A percentile compares a stretch with the other conserved stretches of the same genome.
Evolutionary conservation across 2,888 invertebrate genomes (phyloP).

Genomic region (Habroteleia sp.): DNA sequence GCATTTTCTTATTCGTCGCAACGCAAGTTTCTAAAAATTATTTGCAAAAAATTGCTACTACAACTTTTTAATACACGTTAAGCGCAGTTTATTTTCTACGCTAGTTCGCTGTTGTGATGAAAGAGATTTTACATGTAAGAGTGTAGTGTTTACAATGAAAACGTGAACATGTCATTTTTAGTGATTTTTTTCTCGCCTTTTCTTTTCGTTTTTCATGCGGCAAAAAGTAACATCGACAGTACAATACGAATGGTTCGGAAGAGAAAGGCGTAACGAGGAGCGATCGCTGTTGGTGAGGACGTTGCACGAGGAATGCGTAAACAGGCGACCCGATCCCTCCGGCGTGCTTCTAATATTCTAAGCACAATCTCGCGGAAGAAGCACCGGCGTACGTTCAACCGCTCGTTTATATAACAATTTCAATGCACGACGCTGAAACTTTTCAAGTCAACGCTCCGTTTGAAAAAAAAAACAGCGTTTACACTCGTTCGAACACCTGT

Average conservation of each 20-base stretch:
- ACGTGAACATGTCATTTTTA: not conserved
- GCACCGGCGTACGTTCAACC: slow-evolving; percentile 6
- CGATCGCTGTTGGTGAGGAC: slow-evolving; percentile 42
- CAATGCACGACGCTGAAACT: not conserved
- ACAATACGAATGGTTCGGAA: slow-evolving; percentile 26
- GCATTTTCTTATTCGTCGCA: no score
- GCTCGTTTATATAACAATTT: slow-evolving; percentile 20
- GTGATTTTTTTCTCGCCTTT: slow-evolving; percentile 4
- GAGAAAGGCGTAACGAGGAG: slow-evolving; percentile 48
- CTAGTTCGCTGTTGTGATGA: no score
- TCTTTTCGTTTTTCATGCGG: slow-evolving; percentile 6
- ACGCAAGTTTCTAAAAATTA: no score
- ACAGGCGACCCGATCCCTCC: slow-evolving; percentile 41
- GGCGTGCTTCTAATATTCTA: slow-evolving; percentile 43
- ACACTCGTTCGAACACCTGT: no score
- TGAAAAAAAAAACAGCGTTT: slow-evolving; percentile 1
- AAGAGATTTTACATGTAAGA: no score
- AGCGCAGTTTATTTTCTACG: no score
- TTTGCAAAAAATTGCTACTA: no score
- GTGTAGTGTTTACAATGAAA: not conserved
- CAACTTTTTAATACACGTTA: no score
- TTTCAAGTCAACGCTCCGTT: not conserved
- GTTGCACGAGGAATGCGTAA: slow-evolving; percentile 49
- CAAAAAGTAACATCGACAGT: slow-evolving; percentile 16
- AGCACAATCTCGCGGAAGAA: slow-evolving; percentile 41